These are phyloP conservation scores for Willisornis vidua DNA, from an alignment of 2,113 vertebrate genomes.

Conservation along the genomic window DNA sequence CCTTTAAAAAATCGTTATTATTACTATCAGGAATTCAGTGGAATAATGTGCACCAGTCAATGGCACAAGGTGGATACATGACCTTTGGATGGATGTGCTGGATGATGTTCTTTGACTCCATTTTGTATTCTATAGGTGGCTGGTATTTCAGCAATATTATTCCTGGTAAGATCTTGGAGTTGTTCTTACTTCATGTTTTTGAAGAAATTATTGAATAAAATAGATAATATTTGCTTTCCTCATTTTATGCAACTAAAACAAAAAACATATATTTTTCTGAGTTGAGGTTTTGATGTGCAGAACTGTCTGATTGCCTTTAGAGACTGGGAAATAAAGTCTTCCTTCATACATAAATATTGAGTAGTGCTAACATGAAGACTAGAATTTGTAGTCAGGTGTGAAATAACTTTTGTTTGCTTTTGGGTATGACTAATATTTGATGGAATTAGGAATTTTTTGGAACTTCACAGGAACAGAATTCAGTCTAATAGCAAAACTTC, in stretches of 20 bases:
- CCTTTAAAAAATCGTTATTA: background rate
- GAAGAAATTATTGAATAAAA: background rate
- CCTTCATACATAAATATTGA: background rate
- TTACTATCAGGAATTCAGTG: conserved; percentile 75
- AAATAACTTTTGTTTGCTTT: background rate
- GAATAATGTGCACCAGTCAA: conserved; percentile 66
- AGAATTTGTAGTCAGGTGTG: background rate
- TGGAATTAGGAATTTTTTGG: background rate
- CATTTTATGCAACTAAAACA: background rate
- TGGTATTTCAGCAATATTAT: conserved; percentile 79
- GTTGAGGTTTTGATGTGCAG: background rate
- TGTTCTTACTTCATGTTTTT: background rate
- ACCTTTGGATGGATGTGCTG: conserved; percentile 75
- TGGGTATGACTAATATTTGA: background rate
- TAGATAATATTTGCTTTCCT: background rate
- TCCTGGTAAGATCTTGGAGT: conserved; percentile 67
- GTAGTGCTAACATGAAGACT: background rate
- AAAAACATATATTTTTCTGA: background rate
- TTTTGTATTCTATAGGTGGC: conserved; percentile 71
- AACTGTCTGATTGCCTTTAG: background rate
- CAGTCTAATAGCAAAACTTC: background rate
- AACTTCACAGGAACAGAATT: background rate
- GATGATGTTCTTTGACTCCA: conserved; percentile 77
- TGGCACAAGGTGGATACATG: conserved; percentile 30
- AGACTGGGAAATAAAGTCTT: background rate